Evolutionary conservation across 2,888 invertebrate species (phyloP).

Genomic region (Stegophylla sp.): DNA sequence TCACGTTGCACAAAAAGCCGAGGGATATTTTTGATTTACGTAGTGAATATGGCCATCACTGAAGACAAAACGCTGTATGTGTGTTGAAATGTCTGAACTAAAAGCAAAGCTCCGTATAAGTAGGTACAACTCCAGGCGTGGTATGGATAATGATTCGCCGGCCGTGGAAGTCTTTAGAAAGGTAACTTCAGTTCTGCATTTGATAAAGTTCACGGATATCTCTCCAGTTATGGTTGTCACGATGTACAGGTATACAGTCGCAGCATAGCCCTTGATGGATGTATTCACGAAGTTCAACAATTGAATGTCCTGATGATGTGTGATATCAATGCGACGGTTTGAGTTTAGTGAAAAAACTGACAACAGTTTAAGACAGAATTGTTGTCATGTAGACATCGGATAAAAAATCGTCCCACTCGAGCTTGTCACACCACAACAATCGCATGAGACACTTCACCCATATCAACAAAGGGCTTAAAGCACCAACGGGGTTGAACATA

Average conservation of each 20-base stretch:
- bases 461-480: slow-evolving; percentile 37
- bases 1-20: too few species aligned
- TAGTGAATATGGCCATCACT: background rate
- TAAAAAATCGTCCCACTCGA: slow-evolving; percentile 51
- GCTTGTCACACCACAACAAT: slow-evolving; percentile 40
- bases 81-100: slow-evolving; percentile 59
- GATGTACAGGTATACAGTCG: slow-evolving; percentile 61
- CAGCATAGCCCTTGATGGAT: slow-evolving; percentile 61
- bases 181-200: slow-evolving; percentile 63
- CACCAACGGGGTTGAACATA: slow-evolving; percentile 24
- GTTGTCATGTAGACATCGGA: slow-evolving; percentile 27
- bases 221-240: background rate
- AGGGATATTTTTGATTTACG: too few species aligned
- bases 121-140: slow-evolving; percentile 63
- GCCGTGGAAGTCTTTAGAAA: slow-evolving; percentile 61
- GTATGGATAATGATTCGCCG: slow-evolving; percentile 57
- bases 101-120: slow-evolving; percentile 61
- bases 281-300: slow-evolving; percentile 62
- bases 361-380: slow-evolving; percentile 23
- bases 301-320: slow-evolving; percentile 15
- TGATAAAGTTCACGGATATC: slow-evolving; percentile 60
- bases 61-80: slow-evolving; percentile 25
- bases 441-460: slow-evolving; percentile 49
- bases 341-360: background rate
- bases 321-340: background rate